Base-by-base conservation (phyloP, 2,888 invertebrate species). In the Acleris sparsana region DNA sequence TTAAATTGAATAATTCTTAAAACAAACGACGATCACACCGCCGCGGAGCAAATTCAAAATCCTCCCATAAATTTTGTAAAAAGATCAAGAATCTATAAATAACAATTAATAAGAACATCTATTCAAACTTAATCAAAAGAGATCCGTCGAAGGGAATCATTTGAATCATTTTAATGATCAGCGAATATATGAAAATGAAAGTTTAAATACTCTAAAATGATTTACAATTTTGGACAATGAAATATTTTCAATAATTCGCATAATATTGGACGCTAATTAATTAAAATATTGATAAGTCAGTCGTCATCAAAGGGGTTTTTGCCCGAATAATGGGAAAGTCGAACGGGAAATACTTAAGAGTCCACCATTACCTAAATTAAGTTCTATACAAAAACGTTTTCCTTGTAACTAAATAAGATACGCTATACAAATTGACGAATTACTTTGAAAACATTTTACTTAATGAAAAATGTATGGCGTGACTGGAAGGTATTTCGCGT, bases 251-350 rank as follows among this genome's bases (percentile, higher is more conserved):
- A 68, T 70, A 58, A 68, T 53, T 67, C 63, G 62, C 63, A 59
- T 66, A 58, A 62, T 46, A 39, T 46, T 66, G 66, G 66, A 66
- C 66, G 66, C 57, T 62, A 62, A 66, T 62, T 66, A 66, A 59
- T 64, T 64, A 80, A 80, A 80, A 78, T 72, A 73, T 70, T 83
- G 80, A 85, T 86, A 87, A 86, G 75, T 88, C 88, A 88, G 88
- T 88, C 88, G 80, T 80, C 77, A 80, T 83, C 75, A 74, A 78
- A 77, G 57, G 59, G 46, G 22, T 63, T 51, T 16, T 7, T 13
- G 33, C 56, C 59, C 48, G 44, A 62, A 66, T 53, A 56, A 66
- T 18, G 43, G 39, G 13, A 39, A 13, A 22, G 60, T 56, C 60
- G 59, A 61, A 33, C 60, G 33, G 49, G 33, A 56, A 64, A 48